Evolutionary conservation across 2,113 vertebrate genomes (phyloP).

Genomic region (Polypterus bichir): DNA sequence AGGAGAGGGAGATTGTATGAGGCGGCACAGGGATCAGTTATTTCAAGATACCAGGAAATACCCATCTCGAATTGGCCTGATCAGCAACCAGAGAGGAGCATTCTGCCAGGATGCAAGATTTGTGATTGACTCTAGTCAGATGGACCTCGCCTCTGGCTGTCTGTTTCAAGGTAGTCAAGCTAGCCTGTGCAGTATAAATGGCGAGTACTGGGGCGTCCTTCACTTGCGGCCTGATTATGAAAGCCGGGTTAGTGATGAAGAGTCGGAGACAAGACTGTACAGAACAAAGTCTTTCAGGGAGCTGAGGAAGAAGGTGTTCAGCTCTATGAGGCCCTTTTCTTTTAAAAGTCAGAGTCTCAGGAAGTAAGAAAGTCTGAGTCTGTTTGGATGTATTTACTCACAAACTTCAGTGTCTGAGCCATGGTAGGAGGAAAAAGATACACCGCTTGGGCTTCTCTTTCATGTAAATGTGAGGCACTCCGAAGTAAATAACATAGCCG

Average conservation of each 20-base stretch:
- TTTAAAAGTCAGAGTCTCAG: constrained; percentile 49
- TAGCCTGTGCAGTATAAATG: no score
- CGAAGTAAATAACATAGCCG: no score
- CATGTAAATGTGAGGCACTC: no score
- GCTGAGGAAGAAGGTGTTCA: constrained; percentile 45
- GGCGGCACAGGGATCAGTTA: not conserved
- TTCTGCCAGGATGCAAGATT: not conserved
- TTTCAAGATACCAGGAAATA: not conserved
- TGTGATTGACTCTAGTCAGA: not conserved
- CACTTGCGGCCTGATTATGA: constrained; percentile 46
- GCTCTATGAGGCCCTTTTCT: constrained; percentile 48
- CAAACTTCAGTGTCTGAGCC: no score
- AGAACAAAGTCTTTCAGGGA: constrained; percentile 59
- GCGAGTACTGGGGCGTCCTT: constrained; percentile 32
- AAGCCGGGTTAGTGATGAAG: not conserved
- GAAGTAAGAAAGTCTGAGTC: constrained; percentile 33
- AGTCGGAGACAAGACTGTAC: constrained; percentile 30
- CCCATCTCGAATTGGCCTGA: constrained; percentile 2
- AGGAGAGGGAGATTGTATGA: constrained; percentile 4
- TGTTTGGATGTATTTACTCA: no score
- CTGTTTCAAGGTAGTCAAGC: constrained; percentile 24
- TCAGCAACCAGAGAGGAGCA: constrained; percentile 1
- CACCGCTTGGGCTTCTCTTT: no score
- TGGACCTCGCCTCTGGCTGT: not conserved
- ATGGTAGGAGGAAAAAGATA: no score